Base-by-base conservation (phyloP, 1,140 invertebrate genomes). In the Manduca sexta region DNA sequence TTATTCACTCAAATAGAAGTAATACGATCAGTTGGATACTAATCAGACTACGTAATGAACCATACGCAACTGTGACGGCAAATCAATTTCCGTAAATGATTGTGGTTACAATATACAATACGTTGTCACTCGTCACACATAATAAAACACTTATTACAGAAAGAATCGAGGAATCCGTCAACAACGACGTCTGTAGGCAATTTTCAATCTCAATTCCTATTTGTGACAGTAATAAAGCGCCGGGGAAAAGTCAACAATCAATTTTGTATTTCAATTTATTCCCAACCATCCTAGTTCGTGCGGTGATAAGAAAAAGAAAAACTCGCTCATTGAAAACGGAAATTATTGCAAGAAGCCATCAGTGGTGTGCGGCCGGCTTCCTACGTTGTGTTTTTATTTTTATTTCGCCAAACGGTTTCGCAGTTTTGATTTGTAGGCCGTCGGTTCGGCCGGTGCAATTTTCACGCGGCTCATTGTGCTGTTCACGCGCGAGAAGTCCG, bases 251-350 rank as follows among this genome's bases (percentile, higher is more conserved):
- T 84, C 84, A 87, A 86, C 84, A 85, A 86, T 85, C 84, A 85
- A 86, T 86, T 86, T 86, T 85, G 83, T 84, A 87, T 87, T 86
- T 85, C 83, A 80, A 86, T 84, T 83, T 83, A 83, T 83, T 84
- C 79, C 82, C 76, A 76, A 79, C 75, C 82, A 82, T 83, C 81
- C 68, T 79, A 85, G 82, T 85, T 85, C 70, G 77, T 80, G 69
- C 74, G 77, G 64, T 81, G 80, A 80, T 79, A 81, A 83, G 76
- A 81, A 83, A 81, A 83, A 84, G 73, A 85, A 82, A 83, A 82
- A 78, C 69, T 71, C 76, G 74, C 69, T 86, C 85, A 86, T 84
- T 86, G 77, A 70, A 77, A 85, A 77, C 85, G 85, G 85, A 87
- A 87, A 87, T 87, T 86, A 85, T 84, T 84, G 79, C 82, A 82